These are phyloP conservation scores for Drosophila leonis DNA, from an alignment of 2,888 invertebrate genomes.

Conservation along the genomic window DNA sequence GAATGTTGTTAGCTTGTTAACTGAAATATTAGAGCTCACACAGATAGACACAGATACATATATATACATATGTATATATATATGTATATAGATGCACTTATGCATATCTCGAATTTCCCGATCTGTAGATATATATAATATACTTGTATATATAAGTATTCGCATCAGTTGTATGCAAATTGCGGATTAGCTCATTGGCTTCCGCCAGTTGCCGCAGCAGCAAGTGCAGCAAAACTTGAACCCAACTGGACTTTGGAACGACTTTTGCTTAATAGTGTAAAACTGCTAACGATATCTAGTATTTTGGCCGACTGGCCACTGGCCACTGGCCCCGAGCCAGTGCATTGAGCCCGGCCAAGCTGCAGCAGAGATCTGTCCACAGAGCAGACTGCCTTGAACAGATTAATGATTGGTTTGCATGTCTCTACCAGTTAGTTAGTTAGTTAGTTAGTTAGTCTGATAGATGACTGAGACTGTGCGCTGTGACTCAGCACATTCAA, in stretches of 20 bases:
- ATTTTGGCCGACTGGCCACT: background rate
- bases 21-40: background rate
- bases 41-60: background rate
- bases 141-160: too few species aligned
- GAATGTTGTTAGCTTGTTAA: conserved; percentile 2
- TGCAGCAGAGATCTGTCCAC: background rate
- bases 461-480: background rate
- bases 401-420: conserved; percentile 1
- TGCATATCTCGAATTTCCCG: background rate
- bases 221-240: conserved; percentile 11
- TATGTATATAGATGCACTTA: background rate
- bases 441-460: background rate
- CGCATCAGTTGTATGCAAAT: conserved; percentile 7
- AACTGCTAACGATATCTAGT: background rate
- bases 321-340: conserved; percentile 16
- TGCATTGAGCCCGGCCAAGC: conserved; percentile 14
- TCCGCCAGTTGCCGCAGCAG: background rate
- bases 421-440: background rate
- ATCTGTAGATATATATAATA: background rate
- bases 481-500: background rate
- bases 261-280: conserved; percentile 1
- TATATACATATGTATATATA: too few species aligned
- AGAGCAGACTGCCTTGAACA: conserved; percentile 11
- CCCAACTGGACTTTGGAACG: conserved; percentile 1
- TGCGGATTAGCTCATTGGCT: conserved; percentile 1